Base-by-base conservation (phyloP, 2,888 invertebrate genomes). In the Drosophila affinis region DNA sequence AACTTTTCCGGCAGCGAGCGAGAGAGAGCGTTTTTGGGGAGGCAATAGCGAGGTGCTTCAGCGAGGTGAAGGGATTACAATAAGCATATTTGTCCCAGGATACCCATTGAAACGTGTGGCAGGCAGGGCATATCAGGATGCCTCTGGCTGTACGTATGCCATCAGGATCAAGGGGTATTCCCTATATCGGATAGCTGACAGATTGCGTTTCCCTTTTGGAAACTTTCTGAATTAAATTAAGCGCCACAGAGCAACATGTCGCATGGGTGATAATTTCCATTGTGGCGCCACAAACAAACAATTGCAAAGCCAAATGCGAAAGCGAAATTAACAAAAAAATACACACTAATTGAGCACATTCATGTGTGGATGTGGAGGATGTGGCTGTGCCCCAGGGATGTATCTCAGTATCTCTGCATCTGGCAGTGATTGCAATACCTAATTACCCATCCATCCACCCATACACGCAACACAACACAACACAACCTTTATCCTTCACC, bases 201-300 rank as follows among this genome's bases (percentile, higher is more conserved):
- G 14, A 18, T n/a, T 17, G 29, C 10, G 14, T 2, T 5, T 45
- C n/a, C 3, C 56, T 56, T 9, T 2, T 47, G 47, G 46, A 9
- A 68, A 77, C 76, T 79, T 84, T 87, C 71, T 67, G 55, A 71
- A 79, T 87, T 70, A 84, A 83, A 69, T 73, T 61, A 62, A 51
- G 53, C 49, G 63, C 32, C 48, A 54, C 53, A 45, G 46, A 62
- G 71, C 54, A 57, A 51, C 61, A 27, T 29, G 59, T 51, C 75
- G 75, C 70, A 72, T 72, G 61, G 60, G 73, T 65, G 69, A 77
- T 77, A 74, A 72, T 76, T 76, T 79, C 9, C 53, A 57, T 53
- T 60, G 54, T 56, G 62, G 62, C 44, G 62, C 51, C 57, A 21
- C 5, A 56, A 54, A 62, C 52, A 75, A 64, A 51, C 54, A 60